Percentiles rank a stretch among this genome's conserved stretches.
These are phyloP conservation scores for Porites lutea DNA, from an alignment of 64 coral and sea anemone species.

Conservation along the genomic window DNA sequence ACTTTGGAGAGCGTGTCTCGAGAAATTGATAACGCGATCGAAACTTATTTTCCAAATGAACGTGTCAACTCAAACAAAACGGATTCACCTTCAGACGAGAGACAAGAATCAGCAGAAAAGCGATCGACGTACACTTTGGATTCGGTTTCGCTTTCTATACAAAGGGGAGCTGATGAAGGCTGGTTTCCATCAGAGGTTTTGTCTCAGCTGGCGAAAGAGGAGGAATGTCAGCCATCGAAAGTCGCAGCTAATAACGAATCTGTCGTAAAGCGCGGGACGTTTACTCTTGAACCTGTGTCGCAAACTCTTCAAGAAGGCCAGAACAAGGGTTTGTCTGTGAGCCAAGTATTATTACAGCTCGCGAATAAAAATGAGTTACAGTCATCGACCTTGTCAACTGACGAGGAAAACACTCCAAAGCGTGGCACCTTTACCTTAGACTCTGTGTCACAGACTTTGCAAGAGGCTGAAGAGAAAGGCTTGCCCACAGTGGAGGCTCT, in stretches of 20 bases:
- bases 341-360: neutral
- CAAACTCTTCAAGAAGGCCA: constrained; percentile 29
- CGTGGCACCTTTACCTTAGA: constrained; percentile 59
- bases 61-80: neutral
- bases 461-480: constrained; percentile 42
- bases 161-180: constrained; percentile 1
- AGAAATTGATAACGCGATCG: constrained; percentile 16
- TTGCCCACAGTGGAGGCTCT: constrained; percentile 39
- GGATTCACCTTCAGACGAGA: neutral
- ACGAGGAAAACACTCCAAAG: neutral
- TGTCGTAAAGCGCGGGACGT: constrained; percentile 41
- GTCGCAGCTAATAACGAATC: neutral
- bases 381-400: neutral
- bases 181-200: neutral
- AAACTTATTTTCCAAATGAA: constrained; percentile 1
- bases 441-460: constrained; percentile 25
- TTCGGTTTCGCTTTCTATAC: constrained; percentile 5
- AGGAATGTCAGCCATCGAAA: neutral
- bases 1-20: constrained; percentile 18
- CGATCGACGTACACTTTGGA: constrained; percentile 28
- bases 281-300: constrained; percentile 41
- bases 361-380: neutral
- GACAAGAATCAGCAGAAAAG: neutral
- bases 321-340: neutral
- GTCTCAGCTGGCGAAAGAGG: neutral